phyloP scores from a whole-genome alignment of 2,888 invertebrate species.

The Napeogenes sylphis region DNA sequence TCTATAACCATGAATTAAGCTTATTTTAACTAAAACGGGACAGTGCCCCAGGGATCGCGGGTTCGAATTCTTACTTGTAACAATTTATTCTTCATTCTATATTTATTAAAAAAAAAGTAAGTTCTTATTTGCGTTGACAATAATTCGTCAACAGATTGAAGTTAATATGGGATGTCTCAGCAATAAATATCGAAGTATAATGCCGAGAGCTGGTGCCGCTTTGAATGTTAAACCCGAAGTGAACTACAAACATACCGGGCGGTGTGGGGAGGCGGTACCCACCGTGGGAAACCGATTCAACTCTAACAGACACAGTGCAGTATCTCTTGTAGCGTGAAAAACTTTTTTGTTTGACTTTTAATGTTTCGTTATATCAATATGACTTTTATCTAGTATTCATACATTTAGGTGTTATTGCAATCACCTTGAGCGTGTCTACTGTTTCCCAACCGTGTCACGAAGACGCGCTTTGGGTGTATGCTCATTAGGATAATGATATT shows the following conservation, averaged over 20 bases:
- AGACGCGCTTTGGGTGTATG: constrained; percentile 51
- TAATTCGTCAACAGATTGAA: constrained; percentile 32
- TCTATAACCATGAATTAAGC: too few relatives aligned
- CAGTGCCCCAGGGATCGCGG: too few relatives aligned
- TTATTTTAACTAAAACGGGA: too few relatives aligned
- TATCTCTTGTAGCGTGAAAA: too few relatives aligned
- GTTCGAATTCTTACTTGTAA: too few relatives aligned
- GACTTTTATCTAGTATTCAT: not conserved
- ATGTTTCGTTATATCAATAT: not conserved
- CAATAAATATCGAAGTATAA: constrained; percentile 74
- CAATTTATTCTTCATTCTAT: too few relatives aligned
- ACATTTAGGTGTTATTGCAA: constrained; percentile 6
- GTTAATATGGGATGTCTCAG: constrained; percentile 60
- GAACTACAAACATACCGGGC: constrained; percentile 59
- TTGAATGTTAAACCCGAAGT: constrained; percentile 73
- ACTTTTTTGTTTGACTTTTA: too few relatives aligned
- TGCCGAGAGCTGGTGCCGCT: constrained; percentile 66
- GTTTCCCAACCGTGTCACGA: constrained; percentile 50
- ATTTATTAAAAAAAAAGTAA: too few relatives aligned
- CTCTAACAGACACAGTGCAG: too few relatives aligned
- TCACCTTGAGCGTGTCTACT: constrained; percentile 15
- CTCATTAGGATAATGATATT: constrained; percentile 75
- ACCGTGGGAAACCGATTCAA: constrained; percentile 63
- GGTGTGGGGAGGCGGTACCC: constrained; percentile 44
- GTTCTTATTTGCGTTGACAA: constrained; percentile 6